These are phyloP conservation scores for Sycophila texana DNA, from an alignment of 2,888 invertebrate species.

Conservation along the genomic window DNA sequence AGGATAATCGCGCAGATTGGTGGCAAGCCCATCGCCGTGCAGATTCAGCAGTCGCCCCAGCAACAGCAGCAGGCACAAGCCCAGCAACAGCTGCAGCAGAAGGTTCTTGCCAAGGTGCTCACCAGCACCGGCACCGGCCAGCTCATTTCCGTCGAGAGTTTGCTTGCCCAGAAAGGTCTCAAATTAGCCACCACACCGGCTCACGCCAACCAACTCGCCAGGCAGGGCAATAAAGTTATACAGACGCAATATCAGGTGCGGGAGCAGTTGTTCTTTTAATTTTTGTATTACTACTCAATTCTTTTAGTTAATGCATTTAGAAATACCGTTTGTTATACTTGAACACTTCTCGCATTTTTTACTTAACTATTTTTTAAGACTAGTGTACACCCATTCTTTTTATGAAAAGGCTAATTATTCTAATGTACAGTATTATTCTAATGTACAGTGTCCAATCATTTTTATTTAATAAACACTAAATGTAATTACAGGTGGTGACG, in stretches of 20 bases:
- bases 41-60: constrained; percentile 77
- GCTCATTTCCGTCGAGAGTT: constrained; percentile 79
- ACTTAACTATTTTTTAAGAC: no score
- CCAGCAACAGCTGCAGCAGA: constrained; percentile 74
- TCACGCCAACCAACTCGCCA: constrained; percentile 69
- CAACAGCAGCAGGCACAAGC: constrained; percentile 76
- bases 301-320: not conserved
- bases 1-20: constrained; percentile 74
- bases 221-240: constrained; percentile 72
- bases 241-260: constrained; percentile 74
- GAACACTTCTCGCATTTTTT: no score
- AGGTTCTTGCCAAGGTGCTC: constrained; percentile 84
- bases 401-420: no score
- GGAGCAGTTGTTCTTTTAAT: not conserved
- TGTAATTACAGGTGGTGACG: constrained; percentile 68
- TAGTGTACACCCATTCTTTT: no score
- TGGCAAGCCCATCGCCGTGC: constrained; percentile 75
- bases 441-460: no score
- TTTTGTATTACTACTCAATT: not conserved
- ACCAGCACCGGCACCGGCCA: constrained; percentile 82
- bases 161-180: constrained; percentile 77
- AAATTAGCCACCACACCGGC: constrained; percentile 69
- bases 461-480: not conserved
- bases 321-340: not conserved
- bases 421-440: no score